A percentile compares a stretch with the other conserved stretches of the same genome.
Conservation (phyloP, 2,888 invertebrate genomes). For the Rutpela maculata region DNA sequence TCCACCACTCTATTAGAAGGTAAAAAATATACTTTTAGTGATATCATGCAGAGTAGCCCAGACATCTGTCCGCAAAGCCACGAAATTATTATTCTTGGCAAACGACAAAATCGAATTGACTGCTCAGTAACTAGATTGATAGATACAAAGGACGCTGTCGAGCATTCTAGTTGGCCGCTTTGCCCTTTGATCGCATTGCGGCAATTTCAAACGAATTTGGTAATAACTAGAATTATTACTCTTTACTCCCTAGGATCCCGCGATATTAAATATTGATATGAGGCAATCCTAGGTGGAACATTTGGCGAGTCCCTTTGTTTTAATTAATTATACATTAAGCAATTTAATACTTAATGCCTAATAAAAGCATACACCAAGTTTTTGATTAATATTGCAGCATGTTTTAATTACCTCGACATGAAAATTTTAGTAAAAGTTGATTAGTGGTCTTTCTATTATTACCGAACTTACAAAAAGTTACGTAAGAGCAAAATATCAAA, state of each 20-base stretch:
- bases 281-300: neutral
- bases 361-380: neutral
- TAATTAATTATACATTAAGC: neutral
- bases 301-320: neutral
- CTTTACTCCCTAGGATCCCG: neutral
- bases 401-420: neutral
- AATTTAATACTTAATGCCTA: no score
- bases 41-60: neutral
- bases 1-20: neutral
- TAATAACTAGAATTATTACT: constrained; percentile 41
- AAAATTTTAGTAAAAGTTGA: neutral
- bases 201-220: constrained; percentile 29
- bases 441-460: no score
- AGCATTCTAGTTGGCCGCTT: constrained; percentile 10
- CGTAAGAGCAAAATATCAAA: no score
- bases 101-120: constrained; percentile 40
- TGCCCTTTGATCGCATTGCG: constrained; percentile 36
- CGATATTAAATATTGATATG: constrained; percentile 18
- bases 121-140: constrained; percentile 39
- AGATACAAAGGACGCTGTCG: constrained; percentile 38
- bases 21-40: neutral
- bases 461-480: no score
- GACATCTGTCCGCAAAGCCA: neutral
- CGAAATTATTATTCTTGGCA: constrained; percentile 36
- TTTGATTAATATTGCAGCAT: neutral